Base-by-base conservation (phyloP, 2,888 invertebrate genomes). In the Agrochola litura region DNA sequence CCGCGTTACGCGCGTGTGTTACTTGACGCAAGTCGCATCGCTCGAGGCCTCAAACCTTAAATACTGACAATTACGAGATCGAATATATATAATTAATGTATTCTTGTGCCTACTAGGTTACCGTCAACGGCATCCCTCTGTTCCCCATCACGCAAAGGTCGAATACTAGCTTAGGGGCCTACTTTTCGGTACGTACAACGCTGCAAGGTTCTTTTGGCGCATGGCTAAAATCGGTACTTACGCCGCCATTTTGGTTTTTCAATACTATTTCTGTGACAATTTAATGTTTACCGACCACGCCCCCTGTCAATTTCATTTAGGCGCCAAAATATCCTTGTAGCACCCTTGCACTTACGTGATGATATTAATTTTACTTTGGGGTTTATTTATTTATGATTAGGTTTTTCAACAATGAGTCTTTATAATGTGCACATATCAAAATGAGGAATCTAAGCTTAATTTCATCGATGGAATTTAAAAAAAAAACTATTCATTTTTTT, bases 101-200 rank as follows among this genome's bases (percentile, higher is more conserved):
- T 63, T 37, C n/a, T 1, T 16, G 22, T 58, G 85, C 77, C 4
- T 82, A 95, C 4, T 82, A 95, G 94, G 89, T 94, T 0, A 76
- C 74, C 5, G 89, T 93, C 0, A 92, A 94, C 54, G 94, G 94
- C 0, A 90, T 94, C 1, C 87, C 89, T 0, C 25, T 94, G 22
- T 89, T 91, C 9, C 65, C 83, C 0, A 81, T 79, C 0, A 82
- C 85, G 0, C 86, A 90, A 6, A 84, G 92, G 22, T 86, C 88
- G 0, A 79, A 70, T 0, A 66, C 71, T 0, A 85, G 91, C 37
- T 52, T 91, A 0, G 70, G 88, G 2, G 92, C 90, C 0, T 92
- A 91, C 77, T 94, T 84, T 46, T 69, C 87, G 69, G 93, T 93
- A 84, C 84, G 91, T 67, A 30, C 22, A 30, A 46, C 9, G 22